phyloP scores from a whole-genome alignment of 2,797 vertebrate species.

The Salmo trutta region DNA sequence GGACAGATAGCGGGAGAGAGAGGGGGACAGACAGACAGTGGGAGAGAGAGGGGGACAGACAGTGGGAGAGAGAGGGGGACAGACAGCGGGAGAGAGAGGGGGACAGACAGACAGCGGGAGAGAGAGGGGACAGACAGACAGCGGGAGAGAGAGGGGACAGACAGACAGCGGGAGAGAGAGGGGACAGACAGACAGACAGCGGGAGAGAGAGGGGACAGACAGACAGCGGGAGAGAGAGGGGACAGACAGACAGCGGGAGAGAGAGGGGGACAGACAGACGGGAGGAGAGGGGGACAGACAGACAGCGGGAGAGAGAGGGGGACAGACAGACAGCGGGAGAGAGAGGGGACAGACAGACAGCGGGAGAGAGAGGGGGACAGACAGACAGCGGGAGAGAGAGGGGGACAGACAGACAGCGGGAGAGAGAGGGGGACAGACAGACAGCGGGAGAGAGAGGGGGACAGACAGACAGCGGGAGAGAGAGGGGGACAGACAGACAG shows the following conservation, averaged over 20 bases:
- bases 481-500: no score
- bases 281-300: background rate
- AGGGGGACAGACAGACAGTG: no score
- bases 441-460: background rate
- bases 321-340: background rate
- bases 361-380: no score
- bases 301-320: no score
- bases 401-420: no score
- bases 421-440: no score
- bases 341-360: background rate
- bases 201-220: no score
- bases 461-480: no score
- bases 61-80: background rate
- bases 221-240: background rate
- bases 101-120: background rate
- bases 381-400: background rate
- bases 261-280: background rate
- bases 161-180: background rate
- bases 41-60: background rate
- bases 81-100: background rate
- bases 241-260: background rate
- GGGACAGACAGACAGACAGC: background rate
- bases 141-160: background rate
- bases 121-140: no score
- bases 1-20: no score